Conservation (phyloP, 2,888 invertebrate genomes). For the Harpalus rubripes region DNA sequence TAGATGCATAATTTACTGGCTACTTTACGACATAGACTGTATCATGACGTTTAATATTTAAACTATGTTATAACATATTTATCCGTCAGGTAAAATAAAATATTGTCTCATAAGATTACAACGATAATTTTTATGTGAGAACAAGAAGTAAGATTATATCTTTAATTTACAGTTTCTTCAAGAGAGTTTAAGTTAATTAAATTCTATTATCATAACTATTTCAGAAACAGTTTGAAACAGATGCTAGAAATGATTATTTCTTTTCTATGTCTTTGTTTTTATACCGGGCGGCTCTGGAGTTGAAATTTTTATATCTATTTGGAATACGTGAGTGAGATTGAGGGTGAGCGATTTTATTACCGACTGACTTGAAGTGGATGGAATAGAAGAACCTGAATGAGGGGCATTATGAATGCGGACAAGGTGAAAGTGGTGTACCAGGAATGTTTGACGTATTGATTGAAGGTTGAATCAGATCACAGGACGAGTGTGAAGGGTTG, state of each 20-base stretch:
- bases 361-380: neutral
- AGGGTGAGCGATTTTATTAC: neutral
- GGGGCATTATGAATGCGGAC: neutral
- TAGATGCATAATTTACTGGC: neutral
- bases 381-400: neutral
- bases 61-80: neutral
- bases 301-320: conserved; percentile 7
- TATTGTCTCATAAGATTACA: neutral
- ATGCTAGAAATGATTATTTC: neutral
- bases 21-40: neutral
- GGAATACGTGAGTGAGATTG: conserved; percentile 5
- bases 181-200: too few species aligned
- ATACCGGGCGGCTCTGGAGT: neutral
- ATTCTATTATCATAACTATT: neutral
- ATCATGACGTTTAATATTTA: neutral
- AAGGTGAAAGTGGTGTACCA: conserved; percentile 1
- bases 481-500: neutral
- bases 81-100: neutral
- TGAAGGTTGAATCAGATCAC: neutral
- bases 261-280: neutral
- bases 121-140: neutral
- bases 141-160: neutral
- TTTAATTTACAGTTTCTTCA: too few species aligned
- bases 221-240: neutral
- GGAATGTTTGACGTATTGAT: neutral